These are phyloP conservation scores for Troglohyphantes excavatus DNA, from an alignment of 2,888 invertebrate species.

Conservation along the genomic window DNA sequence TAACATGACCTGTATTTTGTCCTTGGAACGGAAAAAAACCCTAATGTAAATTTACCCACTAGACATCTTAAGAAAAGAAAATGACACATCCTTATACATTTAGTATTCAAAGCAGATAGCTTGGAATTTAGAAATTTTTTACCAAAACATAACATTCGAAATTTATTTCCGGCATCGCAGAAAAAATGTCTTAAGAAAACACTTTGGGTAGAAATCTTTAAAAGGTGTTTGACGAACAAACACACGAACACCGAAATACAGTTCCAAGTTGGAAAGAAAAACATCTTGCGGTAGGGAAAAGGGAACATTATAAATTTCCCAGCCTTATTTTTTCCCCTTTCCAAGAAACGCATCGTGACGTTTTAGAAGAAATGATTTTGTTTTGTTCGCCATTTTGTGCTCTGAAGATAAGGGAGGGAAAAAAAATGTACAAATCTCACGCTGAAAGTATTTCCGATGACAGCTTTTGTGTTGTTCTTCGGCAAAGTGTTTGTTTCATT, in stretches of 20 bases:
- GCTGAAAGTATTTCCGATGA: constrained; percentile 38
- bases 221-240: constrained; percentile 5
- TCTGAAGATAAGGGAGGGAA: background rate
- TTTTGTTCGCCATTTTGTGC: constrained; percentile 10
- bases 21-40: too few species aligned
- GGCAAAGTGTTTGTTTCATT: constrained; percentile 16
- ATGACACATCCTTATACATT: too few species aligned
- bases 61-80: too few species aligned
- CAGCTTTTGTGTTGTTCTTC: constrained; percentile 25
- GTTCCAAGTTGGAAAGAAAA: background rate
- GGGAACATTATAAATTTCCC: constrained; percentile 24
- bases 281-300: constrained; percentile 9
- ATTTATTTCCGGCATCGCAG: too few species aligned
- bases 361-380: constrained; percentile 9
- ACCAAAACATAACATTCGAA: too few species aligned
- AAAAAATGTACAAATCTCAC: constrained; percentile 30
- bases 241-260: background rate
- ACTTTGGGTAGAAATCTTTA: background rate
- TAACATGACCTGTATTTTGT: too few species aligned
- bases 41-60: too few species aligned
- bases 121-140: too few species aligned
- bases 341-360: constrained; percentile 2
- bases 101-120: too few species aligned
- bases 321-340: background rate
- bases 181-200: constrained; percentile 2